Percentiles rank a stretch among this genome's conserved stretches.
These are phyloP conservation scores for Rhadina sibilatrix DNA, from an alignment of 2,113 vertebrate species.

Conservation along the genomic window DNA sequence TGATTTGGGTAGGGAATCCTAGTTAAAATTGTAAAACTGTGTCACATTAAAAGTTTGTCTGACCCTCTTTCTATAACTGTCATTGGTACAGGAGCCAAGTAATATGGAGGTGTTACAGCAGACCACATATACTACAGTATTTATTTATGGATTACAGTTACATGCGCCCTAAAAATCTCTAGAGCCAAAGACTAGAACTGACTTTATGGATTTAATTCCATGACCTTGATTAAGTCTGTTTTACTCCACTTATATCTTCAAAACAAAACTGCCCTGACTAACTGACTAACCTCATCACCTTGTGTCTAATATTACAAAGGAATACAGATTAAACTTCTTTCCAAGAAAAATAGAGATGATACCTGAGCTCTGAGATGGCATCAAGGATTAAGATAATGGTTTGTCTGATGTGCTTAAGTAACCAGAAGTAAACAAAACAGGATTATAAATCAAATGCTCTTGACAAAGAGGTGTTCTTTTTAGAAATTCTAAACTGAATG, in stretches of 20 bases:
- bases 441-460: background rate
- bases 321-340: background rate
- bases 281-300: background rate
- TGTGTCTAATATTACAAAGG: background rate
- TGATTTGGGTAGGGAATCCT: background rate
- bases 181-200: background rate
- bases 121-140: background rate
- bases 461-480: background rate
- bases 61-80: background rate
- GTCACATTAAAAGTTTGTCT: background rate
- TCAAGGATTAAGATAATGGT: background rate
- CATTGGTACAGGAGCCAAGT: background rate
- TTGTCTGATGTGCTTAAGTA: background rate
- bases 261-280: background rate
- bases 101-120: fast-evolving
- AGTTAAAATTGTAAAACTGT: background rate
- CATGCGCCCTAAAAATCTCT: background rate
- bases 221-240: background rate
- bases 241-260: background rate
- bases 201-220: background rate
- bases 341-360: background rate
- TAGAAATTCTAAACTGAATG: background rate
- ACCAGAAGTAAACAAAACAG: background rate
- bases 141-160: background rate
- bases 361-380: background rate